These are phyloP conservation scores for Callimorpha dominula DNA, from an alignment of 2,888 invertebrate species.

Conservation along the genomic window DNA sequence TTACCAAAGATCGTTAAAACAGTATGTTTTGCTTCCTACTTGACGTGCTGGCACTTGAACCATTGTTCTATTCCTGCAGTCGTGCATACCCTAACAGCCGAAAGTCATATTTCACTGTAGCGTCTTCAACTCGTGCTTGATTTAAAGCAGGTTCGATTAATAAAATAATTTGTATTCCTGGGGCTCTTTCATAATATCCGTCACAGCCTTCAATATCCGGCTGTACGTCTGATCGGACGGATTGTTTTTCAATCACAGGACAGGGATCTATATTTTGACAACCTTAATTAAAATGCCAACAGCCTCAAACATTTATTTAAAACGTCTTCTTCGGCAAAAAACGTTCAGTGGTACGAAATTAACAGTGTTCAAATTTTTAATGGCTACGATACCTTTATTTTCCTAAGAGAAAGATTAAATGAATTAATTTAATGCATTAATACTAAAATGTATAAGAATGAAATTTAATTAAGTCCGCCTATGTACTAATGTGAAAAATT, in stretches of 20 bases:
- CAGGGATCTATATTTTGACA: slow-evolving; percentile 20
- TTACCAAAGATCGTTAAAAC: no score
- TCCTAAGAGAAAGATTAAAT: no score
- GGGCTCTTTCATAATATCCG: slow-evolving; percentile 22
- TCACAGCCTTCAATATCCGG: slow-evolving; percentile 23
- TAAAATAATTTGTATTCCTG: slow-evolving; percentile 25
- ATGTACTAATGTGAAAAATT: no score
- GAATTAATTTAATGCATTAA: no score
- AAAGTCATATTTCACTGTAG: not conserved
- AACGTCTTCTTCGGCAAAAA: not conserved
- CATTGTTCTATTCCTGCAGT: no score
- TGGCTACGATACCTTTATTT: not conserved
- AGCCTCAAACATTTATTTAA: not conserved
- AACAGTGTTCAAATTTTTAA: not conserved
- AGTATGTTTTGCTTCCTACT: no score
- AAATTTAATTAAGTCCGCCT: no score
- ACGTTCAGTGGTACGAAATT: not conserved
- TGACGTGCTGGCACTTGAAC: no score
- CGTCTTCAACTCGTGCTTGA: not conserved
- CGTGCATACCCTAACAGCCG: no score
- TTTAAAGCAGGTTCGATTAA: not conserved
- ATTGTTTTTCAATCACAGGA: slow-evolving; percentile 21
- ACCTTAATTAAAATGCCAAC: slow-evolving; percentile 10
- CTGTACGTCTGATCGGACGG: slow-evolving; percentile 10
- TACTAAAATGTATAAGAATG: no score